Evolutionary conservation across 2,113 vertebrate genomes (phyloP).

Genomic region (Pedetes capensis): DNA sequence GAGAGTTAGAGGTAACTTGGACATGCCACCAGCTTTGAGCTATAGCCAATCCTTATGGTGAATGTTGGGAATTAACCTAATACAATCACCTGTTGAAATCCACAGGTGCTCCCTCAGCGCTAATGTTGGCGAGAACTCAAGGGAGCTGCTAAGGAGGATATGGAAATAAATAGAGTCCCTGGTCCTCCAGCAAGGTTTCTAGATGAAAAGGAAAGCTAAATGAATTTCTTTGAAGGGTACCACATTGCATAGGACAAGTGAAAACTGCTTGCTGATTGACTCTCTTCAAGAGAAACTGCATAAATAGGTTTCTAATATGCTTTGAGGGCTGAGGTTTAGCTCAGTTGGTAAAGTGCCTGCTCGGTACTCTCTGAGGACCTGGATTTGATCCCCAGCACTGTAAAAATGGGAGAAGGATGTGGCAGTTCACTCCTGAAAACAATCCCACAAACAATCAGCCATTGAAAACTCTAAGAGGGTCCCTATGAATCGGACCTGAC

Average conservation of each 20-base stretch:
- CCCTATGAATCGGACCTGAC: too few species aligned
- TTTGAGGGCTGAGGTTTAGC: too few species aligned
- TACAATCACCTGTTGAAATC: background rate
- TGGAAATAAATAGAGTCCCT: background rate
- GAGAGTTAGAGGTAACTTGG: background rate
- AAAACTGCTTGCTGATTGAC: background rate
- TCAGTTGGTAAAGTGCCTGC: too few species aligned
- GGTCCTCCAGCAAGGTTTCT: background rate
- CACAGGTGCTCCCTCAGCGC: background rate
- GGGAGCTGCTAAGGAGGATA: too few species aligned
- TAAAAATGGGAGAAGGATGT: too few species aligned
- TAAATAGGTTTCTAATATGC: background rate
- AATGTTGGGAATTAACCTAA: background rate
- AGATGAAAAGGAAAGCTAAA: background rate
- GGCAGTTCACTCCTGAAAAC: too few species aligned
- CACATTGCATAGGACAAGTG: background rate
- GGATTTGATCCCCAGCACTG: too few species aligned
- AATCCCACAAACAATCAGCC: too few species aligned
- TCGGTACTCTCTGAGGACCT: too few species aligned
- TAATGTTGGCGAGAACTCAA: background rate
- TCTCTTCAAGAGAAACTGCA: background rate
- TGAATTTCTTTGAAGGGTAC: background rate
- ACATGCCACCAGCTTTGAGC: background rate
- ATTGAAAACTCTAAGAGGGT: too few species aligned
- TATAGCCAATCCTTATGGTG: background rate